Conservation (phyloP, 2,888 invertebrate genomes). For the Athalia rosae region DNA sequence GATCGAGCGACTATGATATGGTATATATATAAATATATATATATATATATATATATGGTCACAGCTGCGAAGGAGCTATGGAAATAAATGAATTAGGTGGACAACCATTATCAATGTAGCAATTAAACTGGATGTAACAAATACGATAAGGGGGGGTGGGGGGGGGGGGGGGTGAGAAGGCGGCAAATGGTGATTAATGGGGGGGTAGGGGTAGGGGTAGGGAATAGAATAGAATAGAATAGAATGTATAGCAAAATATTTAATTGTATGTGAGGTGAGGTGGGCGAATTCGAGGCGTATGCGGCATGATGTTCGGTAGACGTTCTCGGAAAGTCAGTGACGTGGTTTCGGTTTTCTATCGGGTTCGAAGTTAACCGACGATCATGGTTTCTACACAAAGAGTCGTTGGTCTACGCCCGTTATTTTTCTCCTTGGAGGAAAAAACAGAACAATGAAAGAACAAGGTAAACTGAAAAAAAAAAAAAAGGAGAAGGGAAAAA, state of each 20-base stretch:
- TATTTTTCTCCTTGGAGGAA: not conserved
- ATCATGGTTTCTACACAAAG: too few relatives aligned
- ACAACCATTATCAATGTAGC: conserved; percentile 39
- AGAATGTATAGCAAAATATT: conserved; percentile 38
- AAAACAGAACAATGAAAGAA: not conserved
- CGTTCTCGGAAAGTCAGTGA: not conserved
- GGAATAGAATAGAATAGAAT: conserved; percentile 11
- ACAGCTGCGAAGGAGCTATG: conserved; percentile 63
- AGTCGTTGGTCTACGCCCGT: not conserved
- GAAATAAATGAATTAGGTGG: conserved; percentile 38
- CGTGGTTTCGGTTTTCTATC: too few relatives aligned
- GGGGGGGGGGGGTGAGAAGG: conserved; percentile 63
- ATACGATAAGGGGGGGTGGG: conserved; percentile 72
- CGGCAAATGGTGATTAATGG: conserved; percentile 1
- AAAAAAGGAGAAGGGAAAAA: not conserved
- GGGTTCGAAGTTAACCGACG: too few relatives aligned
- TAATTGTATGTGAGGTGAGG: conserved; percentile 1
- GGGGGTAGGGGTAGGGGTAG: conserved; percentile 15
- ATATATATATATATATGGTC: conserved; percentile 62
- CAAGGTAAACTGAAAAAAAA: not conserved
- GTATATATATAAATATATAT: not conserved
- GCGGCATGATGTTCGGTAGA: conserved; percentile 37
- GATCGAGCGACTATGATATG: conserved; percentile 72
- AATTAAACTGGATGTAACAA: conserved; percentile 42
- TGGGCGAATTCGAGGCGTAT: conserved; percentile 27